Percentiles rank a stretch among this genome's conserved stretches.
These are phyloP conservation scores for Ferdinandea cuprea DNA, from an alignment of 2,888 invertebrate species.

Conservation along the genomic window DNA sequence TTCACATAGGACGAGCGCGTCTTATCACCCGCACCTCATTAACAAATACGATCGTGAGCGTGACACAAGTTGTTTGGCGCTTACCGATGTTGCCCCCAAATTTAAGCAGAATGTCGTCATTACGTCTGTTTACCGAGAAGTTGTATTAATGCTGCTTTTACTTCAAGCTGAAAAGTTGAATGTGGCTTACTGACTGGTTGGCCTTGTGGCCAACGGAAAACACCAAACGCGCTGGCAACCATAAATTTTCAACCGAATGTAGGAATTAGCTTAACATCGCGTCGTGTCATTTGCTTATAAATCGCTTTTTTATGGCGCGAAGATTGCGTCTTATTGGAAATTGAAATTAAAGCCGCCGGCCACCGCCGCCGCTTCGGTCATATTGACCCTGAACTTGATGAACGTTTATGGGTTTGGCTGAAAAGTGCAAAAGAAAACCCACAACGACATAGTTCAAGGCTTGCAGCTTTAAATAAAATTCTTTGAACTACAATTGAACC, in stretches of 20 bases:
- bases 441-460: not conserved
- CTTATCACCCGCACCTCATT: constrained; percentile 26
- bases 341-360: constrained; percentile 42
- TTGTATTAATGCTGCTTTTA: constrained; percentile 4
- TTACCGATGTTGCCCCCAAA: constrained; percentile 11
- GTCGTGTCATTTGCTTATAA: constrained; percentile 31
- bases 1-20: not conserved
- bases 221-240: constrained; percentile 12
- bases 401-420: constrained; percentile 12
- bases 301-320: constrained; percentile 34
- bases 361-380: too few relatives aligned
- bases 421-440: constrained; percentile 29
- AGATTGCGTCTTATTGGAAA: constrained; percentile 55
- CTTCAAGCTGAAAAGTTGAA: constrained; percentile 1
- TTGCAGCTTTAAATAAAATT: not conserved
- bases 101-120: constrained; percentile 2
- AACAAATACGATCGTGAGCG: constrained; percentile 8
- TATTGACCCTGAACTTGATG: constrained; percentile 69
- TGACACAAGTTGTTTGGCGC: constrained; percentile 31
- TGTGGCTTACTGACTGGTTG: constrained; percentile 32
- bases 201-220: constrained; percentile 26
- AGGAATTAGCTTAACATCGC: constrained; percentile 28
- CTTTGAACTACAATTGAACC: not conserved
- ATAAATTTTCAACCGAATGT: not conserved
- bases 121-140: not conserved